Conservation (phyloP, 2,113 vertebrate species). For the Clarias batrachus region DNA sequence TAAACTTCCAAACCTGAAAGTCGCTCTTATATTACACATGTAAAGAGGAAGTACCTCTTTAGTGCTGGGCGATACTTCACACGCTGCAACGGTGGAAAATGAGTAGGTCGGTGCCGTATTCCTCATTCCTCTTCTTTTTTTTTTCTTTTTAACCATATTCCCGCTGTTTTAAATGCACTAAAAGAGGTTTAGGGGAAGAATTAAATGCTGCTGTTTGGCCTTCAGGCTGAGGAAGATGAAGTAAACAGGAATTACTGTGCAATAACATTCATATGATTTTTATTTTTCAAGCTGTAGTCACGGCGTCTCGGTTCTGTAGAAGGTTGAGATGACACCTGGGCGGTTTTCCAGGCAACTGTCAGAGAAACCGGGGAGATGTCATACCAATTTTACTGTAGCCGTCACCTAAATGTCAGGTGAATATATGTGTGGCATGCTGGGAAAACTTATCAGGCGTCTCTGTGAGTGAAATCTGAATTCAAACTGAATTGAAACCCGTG, state of each 20-base stretch:
- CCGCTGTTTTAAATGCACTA: background rate
- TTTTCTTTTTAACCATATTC: background rate
- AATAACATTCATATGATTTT: background rate
- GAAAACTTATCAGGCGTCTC: background rate
- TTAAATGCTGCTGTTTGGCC: background rate
- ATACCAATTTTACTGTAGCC: background rate
- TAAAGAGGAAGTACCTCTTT: slow-evolving; percentile 4
- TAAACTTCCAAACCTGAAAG: background rate
- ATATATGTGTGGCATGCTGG: background rate
- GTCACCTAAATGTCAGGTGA: slow-evolving; percentile 5
- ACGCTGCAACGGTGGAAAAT: background rate
- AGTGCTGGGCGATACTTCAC: background rate
- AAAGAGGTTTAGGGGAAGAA: background rate
- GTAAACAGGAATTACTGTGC: background rate
- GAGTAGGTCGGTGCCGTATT: background rate
- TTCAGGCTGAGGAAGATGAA: slow-evolving; percentile 1
- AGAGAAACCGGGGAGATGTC: background rate
- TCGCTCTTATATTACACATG: slow-evolving; percentile 1
- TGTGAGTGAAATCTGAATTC: background rate
- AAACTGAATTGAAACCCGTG: background rate
- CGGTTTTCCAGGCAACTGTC: slow-evolving; percentile 2
- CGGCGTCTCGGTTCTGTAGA: background rate
- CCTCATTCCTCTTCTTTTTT: background rate
- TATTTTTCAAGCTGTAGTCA: background rate
- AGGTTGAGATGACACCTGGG: background rate